Conservation (phyloP, 1,140 invertebrate species). For the Diachasma alloeum region DNA sequence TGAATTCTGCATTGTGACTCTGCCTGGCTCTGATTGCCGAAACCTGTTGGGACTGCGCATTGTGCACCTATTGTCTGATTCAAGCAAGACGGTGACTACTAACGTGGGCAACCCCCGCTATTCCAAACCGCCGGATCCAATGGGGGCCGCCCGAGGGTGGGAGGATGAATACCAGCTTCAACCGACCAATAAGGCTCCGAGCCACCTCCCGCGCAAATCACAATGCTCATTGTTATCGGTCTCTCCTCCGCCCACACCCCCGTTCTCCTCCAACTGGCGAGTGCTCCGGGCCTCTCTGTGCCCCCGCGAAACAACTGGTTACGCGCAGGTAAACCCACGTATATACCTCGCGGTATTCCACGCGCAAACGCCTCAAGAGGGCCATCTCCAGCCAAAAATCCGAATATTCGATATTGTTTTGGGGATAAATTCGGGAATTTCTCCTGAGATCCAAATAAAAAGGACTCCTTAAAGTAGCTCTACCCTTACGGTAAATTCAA, state of each 20-base stretch:
- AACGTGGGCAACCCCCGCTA: conserved; percentile 21
- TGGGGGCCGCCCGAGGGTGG: conserved; percentile 27
- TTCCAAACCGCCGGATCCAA: conserved; percentile 25
- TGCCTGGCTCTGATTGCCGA: too few relatives aligned
- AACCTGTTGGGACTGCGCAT: conserved; percentile 44
- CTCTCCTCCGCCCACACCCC: conserved; percentile 57
- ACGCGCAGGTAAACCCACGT: background rate
- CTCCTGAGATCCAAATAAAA: too few relatives aligned
- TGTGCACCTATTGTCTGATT: conserved; percentile 58
- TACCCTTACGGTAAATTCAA: too few relatives aligned
- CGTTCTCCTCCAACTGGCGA: background rate
- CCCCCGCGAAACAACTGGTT: conserved; percentile 5
- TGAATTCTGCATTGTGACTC: too few relatives aligned
- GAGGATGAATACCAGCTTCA: conserved; percentile 37
- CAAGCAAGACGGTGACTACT: conserved; percentile 39
- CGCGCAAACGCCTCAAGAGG: background rate
- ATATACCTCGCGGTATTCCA: background rate
- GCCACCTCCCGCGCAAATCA: conserved; percentile 63
- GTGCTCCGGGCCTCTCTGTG: background rate
- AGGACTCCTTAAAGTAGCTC: too few relatives aligned
- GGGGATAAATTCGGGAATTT: too few relatives aligned
- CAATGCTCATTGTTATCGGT: conserved; percentile 66
- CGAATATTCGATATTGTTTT: too few relatives aligned
- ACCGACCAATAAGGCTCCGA: conserved; percentile 52
- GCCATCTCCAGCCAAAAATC: background rate